These are phyloP conservation scores for Galerucella pusilla DNA, from an alignment of 2,888 invertebrate genomes.

Conservation along the genomic window DNA sequence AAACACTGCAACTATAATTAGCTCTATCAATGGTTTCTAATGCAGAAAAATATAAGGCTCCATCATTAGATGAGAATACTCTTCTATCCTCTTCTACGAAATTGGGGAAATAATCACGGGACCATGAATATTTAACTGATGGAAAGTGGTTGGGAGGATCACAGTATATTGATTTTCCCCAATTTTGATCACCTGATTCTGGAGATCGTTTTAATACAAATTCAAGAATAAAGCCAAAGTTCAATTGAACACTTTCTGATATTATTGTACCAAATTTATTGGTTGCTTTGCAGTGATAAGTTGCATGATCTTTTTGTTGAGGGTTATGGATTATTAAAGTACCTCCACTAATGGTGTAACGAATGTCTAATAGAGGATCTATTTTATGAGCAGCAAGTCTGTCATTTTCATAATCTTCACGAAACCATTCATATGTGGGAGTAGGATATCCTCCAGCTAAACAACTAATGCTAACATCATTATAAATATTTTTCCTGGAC, in stretches of 20 bases:
- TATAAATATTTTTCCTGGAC: constrained; percentile 73
- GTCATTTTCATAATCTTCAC: constrained; percentile 87
- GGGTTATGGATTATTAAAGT: constrained; percentile 89
- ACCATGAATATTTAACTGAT: constrained; percentile 90
- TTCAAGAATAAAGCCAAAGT: constrained; percentile 91
- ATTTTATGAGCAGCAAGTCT: constrained; percentile 77
- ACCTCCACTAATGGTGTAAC: constrained; percentile 92
- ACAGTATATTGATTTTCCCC: constrained; percentile 93
- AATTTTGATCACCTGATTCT: constrained; percentile 89
- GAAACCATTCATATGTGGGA: constrained; percentile 90
- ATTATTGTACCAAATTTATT: constrained; percentile 90
- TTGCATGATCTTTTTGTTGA: constrained; percentile 84
- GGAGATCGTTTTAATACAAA: constrained; percentile 88
- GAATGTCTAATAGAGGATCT: constrained; percentile 78
- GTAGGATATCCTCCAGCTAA: constrained; percentile 89
- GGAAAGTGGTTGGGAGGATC: constrained; percentile 95
- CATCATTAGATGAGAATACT: constrained; percentile 94
- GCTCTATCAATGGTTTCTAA: constrained; percentile 91
- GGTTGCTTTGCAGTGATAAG: constrained; percentile 92
- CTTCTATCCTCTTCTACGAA: constrained; percentile 93
- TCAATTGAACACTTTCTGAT: constrained; percentile 87
- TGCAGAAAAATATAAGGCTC: constrained; percentile 93
- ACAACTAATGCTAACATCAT: constrained; percentile 83
- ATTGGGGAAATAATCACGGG: constrained; percentile 88
- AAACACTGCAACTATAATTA: constrained; percentile 91